Percentiles rank a stretch among this genome's conserved stretches.
Conservation (phyloP, 2,113 vertebrate genomes). For the Cephalopholis sonnerati region DNA sequence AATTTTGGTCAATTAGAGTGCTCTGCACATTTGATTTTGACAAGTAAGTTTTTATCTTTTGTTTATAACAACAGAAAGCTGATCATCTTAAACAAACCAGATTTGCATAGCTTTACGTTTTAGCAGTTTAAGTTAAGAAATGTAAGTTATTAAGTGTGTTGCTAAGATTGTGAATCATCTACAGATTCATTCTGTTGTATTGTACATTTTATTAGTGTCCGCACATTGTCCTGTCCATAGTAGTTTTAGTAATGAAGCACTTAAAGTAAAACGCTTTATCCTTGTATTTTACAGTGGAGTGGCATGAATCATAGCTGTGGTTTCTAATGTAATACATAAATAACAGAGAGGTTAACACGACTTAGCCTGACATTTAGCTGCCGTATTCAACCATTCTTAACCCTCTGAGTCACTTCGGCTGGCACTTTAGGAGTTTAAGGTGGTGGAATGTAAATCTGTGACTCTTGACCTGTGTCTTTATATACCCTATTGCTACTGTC, state of each 20-base stretch:
- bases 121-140: not conserved
- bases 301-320: not conserved
- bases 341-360: not conserved
- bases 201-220: not conserved
- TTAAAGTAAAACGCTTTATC: too few species aligned
- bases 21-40: not conserved
- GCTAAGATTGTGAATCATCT: not conserved
- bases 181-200: too few species aligned
- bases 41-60: not conserved
- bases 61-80: not conserved
- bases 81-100: not conserved
- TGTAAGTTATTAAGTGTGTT: not conserved
- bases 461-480: slow-evolving; percentile 8
- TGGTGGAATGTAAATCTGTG: not conserved
- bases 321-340: not conserved
- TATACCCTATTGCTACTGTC: not conserved
- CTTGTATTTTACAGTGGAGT: not conserved
- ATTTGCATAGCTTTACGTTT: not conserved
- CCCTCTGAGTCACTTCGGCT: not conserved
- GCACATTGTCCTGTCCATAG: not conserved
- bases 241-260: not conserved
- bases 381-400: not conserved
- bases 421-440: not conserved
- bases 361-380: not conserved
- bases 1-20: not conserved